These are phyloP conservation scores for Pangasianodon gigas DNA, from an alignment of 2,113 vertebrate species.

Conservation along the genomic window DNA sequence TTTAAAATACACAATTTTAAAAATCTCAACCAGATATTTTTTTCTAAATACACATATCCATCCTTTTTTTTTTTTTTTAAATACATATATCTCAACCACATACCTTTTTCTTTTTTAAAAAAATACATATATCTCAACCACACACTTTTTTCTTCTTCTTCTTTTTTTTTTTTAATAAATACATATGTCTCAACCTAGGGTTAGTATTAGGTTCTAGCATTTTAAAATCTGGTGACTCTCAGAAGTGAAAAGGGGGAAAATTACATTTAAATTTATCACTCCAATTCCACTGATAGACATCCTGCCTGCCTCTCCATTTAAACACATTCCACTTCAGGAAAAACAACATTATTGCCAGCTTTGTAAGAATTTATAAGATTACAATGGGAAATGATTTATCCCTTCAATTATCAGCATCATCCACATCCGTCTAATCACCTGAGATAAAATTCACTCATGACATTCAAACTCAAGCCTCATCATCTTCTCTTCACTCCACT, in stretches of 20 bases:
- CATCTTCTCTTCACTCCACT: background rate
- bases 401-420: background rate
- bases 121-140: too few species aligned
- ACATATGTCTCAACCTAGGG: background rate
- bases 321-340: background rate
- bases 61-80: too few species aligned
- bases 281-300: background rate
- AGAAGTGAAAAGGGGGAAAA: too few species aligned
- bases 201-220: background rate
- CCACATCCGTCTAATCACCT: background rate
- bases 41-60: too few species aligned
- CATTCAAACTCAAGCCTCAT: background rate
- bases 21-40: too few species aligned
- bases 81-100: too few species aligned
- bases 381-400: background rate
- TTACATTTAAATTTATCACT: background rate
- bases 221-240: background rate
- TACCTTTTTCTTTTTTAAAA: too few species aligned
- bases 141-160: too few species aligned
- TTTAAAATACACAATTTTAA: too few species aligned
- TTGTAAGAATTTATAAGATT: background rate
- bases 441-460: background rate
- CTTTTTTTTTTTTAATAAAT: too few species aligned
- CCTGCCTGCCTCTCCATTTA: background rate
- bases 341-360: background rate